These are phyloP conservation scores for Rhopilema esculentum DNA, from an alignment of 30 jellyfish, hydroid and myxozoan species.

Conservation along the genomic window DNA sequence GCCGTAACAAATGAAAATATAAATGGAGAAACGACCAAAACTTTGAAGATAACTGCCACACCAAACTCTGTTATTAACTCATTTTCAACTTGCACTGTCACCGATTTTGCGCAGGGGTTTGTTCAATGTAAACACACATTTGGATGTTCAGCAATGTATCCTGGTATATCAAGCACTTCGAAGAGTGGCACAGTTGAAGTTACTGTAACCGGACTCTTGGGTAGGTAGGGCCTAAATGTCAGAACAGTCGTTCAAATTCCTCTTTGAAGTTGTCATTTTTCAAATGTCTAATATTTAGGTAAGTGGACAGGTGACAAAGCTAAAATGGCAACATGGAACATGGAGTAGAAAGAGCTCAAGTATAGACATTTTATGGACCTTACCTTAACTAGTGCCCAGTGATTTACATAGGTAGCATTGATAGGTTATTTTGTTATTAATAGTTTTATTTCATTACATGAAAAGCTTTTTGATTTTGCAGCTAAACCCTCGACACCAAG, in stretches of 20 bases:
- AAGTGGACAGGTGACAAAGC: no score
- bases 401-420: not conserved
- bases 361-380: no score
- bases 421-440: not conserved
- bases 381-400: not conserved
- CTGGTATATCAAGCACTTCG: constrained; percentile 4
- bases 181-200: constrained; percentile 12
- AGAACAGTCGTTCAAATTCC: not conserved
- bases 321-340: no score
- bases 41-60: constrained; percentile 45
- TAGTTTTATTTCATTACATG: not conserved
- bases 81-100: constrained; percentile 10
- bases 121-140: constrained; percentile 40
- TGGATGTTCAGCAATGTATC: constrained; percentile 30
- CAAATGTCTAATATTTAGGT: not conserved
- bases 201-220: constrained; percentile 44
- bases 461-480: not conserved
- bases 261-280: not conserved
- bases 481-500: constrained; percentile 51
- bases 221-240: not conserved
- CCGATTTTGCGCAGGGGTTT: constrained; percentile 5
- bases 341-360: no score
- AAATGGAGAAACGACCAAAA: constrained; percentile 14
- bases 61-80: not conserved
- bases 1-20: not conserved